Evolutionary conservation across 2,797 vertebrate genomes (phyloP).

Genomic region (Urophycis tenuis): DNA sequence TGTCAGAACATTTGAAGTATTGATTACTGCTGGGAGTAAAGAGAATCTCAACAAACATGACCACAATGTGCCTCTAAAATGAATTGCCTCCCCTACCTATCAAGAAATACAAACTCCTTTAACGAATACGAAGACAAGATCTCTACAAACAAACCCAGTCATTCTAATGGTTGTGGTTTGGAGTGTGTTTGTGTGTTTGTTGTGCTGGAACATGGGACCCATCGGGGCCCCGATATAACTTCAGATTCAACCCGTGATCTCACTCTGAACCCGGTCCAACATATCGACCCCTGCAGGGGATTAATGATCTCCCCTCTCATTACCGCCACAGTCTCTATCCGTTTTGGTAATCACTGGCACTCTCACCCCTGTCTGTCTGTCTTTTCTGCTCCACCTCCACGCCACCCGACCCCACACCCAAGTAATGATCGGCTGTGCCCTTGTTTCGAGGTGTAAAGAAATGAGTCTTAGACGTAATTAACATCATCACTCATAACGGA

Average conservation of each 20-base stretch:
- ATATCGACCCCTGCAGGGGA: constrained; percentile 59
- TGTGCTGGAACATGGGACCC: not conserved
- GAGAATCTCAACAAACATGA: too few species aligned
- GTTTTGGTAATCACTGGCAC: constrained; percentile 51
- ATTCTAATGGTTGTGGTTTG: too few species aligned
- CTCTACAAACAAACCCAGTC: not conserved
- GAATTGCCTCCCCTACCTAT: not conserved
- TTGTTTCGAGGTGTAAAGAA: constrained; percentile 65
- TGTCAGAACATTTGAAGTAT: too few species aligned
- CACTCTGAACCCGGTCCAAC: constrained; percentile 31
- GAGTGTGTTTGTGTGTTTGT: not conserved
- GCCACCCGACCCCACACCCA: constrained; percentile 35
- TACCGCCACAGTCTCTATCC: constrained; percentile 58
- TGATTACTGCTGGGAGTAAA: too few species aligned
- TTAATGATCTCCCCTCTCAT: constrained; percentile 52
- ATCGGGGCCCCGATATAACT: not conserved
- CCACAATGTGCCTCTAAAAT: too few species aligned
- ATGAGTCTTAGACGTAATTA: constrained; percentile 63
- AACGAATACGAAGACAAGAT: too few species aligned
- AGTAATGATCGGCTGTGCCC: constrained; percentile 62
- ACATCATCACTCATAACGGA: constrained; percentile 68
- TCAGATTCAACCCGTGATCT: constrained; percentile 20
- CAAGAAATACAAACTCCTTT: not conserved
- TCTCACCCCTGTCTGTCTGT: constrained; percentile 33
- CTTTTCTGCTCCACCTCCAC: constrained; percentile 60